Percentiles rank a stretch among this genome's conserved stretches.
phyloP scores from a whole-genome alignment of 2,888 invertebrate genomes.

The Eilema caniola region DNA sequence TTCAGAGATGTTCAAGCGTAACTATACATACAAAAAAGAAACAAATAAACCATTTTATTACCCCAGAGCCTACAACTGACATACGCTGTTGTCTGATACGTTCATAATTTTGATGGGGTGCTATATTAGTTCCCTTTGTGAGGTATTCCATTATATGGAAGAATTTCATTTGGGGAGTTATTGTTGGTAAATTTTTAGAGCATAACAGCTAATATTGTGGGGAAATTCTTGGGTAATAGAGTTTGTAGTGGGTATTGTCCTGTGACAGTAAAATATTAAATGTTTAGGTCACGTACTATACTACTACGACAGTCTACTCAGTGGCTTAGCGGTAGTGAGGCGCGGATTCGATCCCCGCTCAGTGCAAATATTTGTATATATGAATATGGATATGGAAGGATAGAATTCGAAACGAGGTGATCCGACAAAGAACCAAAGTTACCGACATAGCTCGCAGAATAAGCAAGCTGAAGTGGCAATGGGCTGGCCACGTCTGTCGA shows the following conservation, averaged over 20 bases:
- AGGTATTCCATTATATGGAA: conserved; percentile 37
- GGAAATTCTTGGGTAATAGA: conserved; percentile 13
- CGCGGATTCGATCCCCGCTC: no score
- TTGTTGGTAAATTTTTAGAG: conserved; percentile 42
- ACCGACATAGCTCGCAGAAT: no score
- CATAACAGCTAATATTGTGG: conserved; percentile 18
- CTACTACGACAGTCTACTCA: no score
- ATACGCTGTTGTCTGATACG: conserved; percentile 22
- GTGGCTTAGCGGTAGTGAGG: no score
- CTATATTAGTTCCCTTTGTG: conserved; percentile 48
- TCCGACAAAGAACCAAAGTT: no score
- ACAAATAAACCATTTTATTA: conserved; percentile 24
- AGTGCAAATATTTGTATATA: no score
- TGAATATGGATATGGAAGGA: no score
- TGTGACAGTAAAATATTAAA: neutral
- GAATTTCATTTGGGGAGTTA: conserved; percentile 49
- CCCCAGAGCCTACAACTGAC: conserved; percentile 7
- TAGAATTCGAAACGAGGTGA: no score
- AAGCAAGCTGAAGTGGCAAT: no score
- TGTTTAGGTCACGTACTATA: no score
- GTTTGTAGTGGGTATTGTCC: neutral
- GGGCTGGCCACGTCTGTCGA: no score
- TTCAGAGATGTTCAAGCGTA: neutral
- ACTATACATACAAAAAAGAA: neutral
- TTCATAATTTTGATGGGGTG: conserved; percentile 50